These are phyloP conservation scores for Paragorgia papillata DNA, from an alignment of 92 coral and sea anemone genomes.

Conservation along the genomic window DNA sequence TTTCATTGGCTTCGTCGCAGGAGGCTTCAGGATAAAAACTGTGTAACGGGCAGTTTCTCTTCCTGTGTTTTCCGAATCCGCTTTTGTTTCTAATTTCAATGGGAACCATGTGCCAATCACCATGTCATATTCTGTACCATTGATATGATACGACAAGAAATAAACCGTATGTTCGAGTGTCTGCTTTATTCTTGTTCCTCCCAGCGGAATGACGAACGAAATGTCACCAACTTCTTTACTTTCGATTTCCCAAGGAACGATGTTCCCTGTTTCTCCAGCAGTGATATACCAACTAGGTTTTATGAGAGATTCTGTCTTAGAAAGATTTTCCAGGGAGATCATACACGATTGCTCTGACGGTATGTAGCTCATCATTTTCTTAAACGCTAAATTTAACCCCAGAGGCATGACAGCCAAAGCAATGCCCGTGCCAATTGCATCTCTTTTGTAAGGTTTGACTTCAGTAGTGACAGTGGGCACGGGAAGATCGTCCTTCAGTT, in stretches of 20 bases:
- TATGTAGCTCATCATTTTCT: conserved; percentile 34
- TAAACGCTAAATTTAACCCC: conserved; percentile 36
- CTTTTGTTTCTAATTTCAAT: conserved; percentile 37
- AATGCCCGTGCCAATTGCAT: conserved; percentile 18
- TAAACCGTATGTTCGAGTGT: conserved; percentile 32
- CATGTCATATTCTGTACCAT: conserved; percentile 23
- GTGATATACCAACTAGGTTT: conserved; percentile 41
- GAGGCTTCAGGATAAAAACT: conserved; percentile 36
- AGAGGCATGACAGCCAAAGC: conserved; percentile 29
- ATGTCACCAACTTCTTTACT: conserved; percentile 37
- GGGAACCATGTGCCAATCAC: conserved; percentile 54
- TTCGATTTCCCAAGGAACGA: conserved; percentile 47
- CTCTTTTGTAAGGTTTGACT: conserved; percentile 27
- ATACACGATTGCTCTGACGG: conserved; percentile 46
- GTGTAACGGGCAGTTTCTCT: conserved; percentile 42
- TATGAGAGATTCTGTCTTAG: conserved; percentile 14
- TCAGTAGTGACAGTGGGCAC: too few relatives aligned
- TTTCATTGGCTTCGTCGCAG: conserved; percentile 25
- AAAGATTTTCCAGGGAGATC: conserved; percentile 39
- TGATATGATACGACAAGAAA: conserved; percentile 47
- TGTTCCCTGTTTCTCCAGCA: conserved; percentile 28
- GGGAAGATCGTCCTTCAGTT: conserved; percentile 33
- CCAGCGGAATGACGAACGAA: conserved; percentile 31
- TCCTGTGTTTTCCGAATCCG: conserved; percentile 13
- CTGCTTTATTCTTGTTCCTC: conserved; percentile 29